Conservation (phyloP, 2,797 vertebrate genomes). For the Labroides dimidiatus region DNA sequence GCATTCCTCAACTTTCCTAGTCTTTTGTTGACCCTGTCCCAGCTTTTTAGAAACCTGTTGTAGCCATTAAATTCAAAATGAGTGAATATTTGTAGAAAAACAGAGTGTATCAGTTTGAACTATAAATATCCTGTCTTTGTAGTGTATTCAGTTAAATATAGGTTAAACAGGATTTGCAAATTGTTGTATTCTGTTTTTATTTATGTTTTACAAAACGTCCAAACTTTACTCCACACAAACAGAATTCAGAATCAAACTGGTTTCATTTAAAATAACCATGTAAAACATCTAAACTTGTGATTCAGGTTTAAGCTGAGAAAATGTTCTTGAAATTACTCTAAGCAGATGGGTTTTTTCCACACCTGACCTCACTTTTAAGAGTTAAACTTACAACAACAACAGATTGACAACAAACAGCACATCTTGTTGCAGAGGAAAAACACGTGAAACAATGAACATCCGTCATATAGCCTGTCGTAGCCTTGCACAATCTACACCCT, state of each 20-base stretch:
- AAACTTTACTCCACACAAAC: constrained; percentile 32
- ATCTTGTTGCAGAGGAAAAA: constrained; percentile 60
- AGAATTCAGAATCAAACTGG: constrained; percentile 11
- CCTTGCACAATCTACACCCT: constrained; percentile 57
- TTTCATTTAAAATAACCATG: background rate
- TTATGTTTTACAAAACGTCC: too few species aligned
- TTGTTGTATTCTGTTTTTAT: too few species aligned
- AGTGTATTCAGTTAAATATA: too few species aligned
- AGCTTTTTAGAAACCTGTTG: too few species aligned
- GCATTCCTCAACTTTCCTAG: too few species aligned
- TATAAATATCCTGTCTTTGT: too few species aligned
- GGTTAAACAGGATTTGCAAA: too few species aligned
- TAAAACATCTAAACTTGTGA: background rate
- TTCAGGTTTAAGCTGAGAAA: background rate
- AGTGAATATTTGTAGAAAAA: too few species aligned
- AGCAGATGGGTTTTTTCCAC: constrained; percentile 6
- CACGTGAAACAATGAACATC: constrained; percentile 68
- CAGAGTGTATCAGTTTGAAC: too few species aligned
- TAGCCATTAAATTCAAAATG: too few species aligned
- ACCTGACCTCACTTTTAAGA: constrained; percentile 1
- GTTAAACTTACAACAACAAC: background rate
- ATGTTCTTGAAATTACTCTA: background rate
- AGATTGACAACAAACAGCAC: constrained; percentile 17
- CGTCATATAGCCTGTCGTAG: constrained; percentile 58
- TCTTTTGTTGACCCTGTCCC: too few species aligned